A percentile compares a stretch with the other conserved stretches of the same genome.
phyloP scores from a whole-genome alignment of 1,140 invertebrate genomes.

The Hyles euphorbiae region DNA sequence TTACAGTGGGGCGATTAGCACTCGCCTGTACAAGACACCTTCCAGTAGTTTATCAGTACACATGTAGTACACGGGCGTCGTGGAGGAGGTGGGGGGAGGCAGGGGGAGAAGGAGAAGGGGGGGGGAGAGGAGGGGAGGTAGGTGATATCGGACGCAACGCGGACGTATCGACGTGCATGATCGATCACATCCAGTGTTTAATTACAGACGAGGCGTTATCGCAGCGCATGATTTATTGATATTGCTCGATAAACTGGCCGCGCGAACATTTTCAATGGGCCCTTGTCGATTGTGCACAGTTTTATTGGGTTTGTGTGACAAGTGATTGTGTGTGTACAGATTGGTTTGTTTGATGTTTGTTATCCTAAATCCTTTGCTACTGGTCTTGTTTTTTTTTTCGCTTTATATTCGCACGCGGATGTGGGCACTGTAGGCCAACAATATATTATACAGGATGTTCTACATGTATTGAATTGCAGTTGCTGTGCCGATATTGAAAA shows the following conservation, averaged over 20 bases:
- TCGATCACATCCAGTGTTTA: conserved; percentile 38
- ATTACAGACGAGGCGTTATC: conserved; percentile 37
- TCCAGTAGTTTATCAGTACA: conserved; percentile 22
- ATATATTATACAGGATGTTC: too few species aligned
- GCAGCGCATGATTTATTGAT: conserved; percentile 43
- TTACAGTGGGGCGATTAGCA: background rate
- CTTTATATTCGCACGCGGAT: too few species aligned
- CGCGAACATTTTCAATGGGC: conserved; percentile 2
- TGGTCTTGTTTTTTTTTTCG: too few species aligned
- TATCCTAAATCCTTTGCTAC: too few species aligned
- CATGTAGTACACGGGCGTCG: conserved; percentile 8
- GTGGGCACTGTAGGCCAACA: too few species aligned
- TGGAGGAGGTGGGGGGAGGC: background rate
- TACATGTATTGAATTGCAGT: too few species aligned
- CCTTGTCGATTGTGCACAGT: too few species aligned
- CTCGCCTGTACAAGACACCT: conserved; percentile 7
- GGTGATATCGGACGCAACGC: background rate
- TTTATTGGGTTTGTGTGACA: too few species aligned
- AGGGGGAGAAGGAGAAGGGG: too few species aligned
- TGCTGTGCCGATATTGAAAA: too few species aligned
- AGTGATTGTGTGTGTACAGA: too few species aligned
- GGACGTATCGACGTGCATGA: conserved; percentile 28
- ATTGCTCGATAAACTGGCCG: conserved; percentile 23
- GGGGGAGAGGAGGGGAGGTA: background rate
- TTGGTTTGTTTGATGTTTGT: too few species aligned